Percentiles rank a stretch among this genome's conserved stretches.
phyloP scores from a whole-genome alignment of 2,797 vertebrate species.

The Acanthornis magna region DNA sequence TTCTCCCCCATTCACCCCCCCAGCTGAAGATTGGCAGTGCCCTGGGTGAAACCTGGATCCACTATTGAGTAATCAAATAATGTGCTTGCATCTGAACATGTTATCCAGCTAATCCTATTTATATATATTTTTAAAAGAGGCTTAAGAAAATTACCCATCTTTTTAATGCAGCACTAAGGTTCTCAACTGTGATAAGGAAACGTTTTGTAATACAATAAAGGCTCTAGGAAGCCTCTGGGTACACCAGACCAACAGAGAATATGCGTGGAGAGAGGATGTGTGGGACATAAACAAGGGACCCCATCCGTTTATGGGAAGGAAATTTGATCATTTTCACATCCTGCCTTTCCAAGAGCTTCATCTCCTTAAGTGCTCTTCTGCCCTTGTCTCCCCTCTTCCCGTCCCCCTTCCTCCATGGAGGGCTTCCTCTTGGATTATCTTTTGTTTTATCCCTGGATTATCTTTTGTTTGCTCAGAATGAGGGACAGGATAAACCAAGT shows the following conservation, averaged over 20 bases:
- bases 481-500: neutral
- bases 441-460: slow-evolving; percentile 35
- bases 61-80: slow-evolving; percentile 79
- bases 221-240: slow-evolving; percentile 76
- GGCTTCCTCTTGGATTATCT: slow-evolving; percentile 44
- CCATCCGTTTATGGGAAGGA: slow-evolving; percentile 72
- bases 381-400: slow-evolving; percentile 9
- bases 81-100: slow-evolving; percentile 75
- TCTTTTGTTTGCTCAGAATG: slow-evolving; percentile 56
- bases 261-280: slow-evolving; percentile 63
- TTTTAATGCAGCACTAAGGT: slow-evolving; percentile 78
- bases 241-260: slow-evolving; percentile 42
- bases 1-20: slow-evolving; percentile 28
- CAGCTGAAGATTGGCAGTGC: slow-evolving; percentile 73
- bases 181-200: slow-evolving; percentile 78
- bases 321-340: slow-evolving; percentile 72
- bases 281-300: slow-evolving; percentile 70
- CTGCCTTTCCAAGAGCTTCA: slow-evolving; percentile 66
- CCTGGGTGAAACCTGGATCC: slow-evolving; percentile 76
- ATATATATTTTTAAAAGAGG: slow-evolving; percentile 74
- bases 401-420: neutral
- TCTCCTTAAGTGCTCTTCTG: slow-evolving; percentile 52
- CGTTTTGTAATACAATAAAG: slow-evolving; percentile 79
- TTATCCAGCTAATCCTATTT: slow-evolving; percentile 80
- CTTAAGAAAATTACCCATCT: slow-evolving; percentile 82